Percentiles rank a stretch among this genome's conserved stretches.
phyloP scores from a whole-genome alignment of 2,113 vertebrate species.

The Pluvialis apricaria region DNA sequence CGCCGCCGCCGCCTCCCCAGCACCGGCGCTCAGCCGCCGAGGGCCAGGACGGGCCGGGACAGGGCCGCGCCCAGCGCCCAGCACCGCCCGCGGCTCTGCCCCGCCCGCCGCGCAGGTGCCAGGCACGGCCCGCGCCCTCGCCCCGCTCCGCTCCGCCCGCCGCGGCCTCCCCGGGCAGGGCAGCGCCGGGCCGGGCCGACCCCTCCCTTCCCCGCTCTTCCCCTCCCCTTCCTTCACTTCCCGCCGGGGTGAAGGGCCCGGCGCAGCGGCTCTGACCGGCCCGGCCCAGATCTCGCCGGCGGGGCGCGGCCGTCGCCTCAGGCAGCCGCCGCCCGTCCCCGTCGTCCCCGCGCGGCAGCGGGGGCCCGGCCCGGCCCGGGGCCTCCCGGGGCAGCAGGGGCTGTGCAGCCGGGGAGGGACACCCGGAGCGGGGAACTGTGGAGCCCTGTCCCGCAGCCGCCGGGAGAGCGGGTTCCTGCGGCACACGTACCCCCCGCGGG shows the following conservation, averaged over 20 bases:
- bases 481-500: accelerated
- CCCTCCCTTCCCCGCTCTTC: neutral
- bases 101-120: constrained; percentile 17
- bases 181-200: neutral
- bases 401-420: neutral
- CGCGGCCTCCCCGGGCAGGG: neutral
- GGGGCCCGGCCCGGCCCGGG: no score
- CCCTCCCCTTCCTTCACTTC: neutral
- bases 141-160: neutral
- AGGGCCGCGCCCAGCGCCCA: neutral
- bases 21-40: neutral
- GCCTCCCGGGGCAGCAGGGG: neutral
- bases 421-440: no score
- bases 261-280: neutral
- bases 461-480: neutral
- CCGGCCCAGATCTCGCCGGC: accelerated
- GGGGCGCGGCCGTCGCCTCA: neutral
- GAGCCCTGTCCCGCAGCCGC: neutral
- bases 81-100: neutral
- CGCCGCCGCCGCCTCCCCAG: neutral
- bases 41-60: neutral
- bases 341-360: neutral
- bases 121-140: neutral
- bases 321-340: no score
- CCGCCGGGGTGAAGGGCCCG: neutral